Evolutionary conservation across 2,888 invertebrate genomes (phyloP), one percentile per base, ranked within the genome.

Genomic region (Rapana venosa): DNA sequence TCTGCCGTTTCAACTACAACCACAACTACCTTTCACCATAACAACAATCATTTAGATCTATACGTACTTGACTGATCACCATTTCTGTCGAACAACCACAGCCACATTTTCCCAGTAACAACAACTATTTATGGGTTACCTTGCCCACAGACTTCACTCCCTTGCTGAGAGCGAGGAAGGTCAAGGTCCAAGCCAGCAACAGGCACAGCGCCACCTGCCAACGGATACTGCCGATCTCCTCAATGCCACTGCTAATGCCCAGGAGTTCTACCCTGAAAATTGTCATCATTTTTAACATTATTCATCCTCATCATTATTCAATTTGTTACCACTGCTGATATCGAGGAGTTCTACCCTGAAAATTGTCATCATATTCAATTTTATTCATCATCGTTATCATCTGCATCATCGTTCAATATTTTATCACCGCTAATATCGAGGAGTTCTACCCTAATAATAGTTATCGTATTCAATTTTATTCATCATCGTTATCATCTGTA

Each of bases 171-270:
- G 96, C 94, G 26, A 94, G 91, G 92, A 96, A 96, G 15, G 95
- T 95, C 87, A 96, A 91, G 30, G 93, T 87, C 96, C 96, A 96
- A 35, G 96, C 95, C 17, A 92, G 91, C 0, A 94, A 90, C 13
- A 96, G 92, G 92, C 95, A 95, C 58, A 95, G 90, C 8, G 94
- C 93, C 74, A 96, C 94, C 90, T 95, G 94, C 96, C 95, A 96
- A 74, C 94, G 93, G 15, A 95, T 91, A 26, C 90, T 89, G 11
- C 96, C 96, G 86, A 95, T 91, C 61, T 95, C 92, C 83, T 95
- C 94, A 58, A 96, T 95, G 87, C 98, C 98, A 70, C 97, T 96
- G n/a, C 98, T 98, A 92, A 98, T 96, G n/a, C 97, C 97, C 92
- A 97, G 96, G 66, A 97, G 97, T 95, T 97, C 96, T 93, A 96